Conservation (phyloP, 1,140 invertebrate genomes). For the Helicoverpa armigera region DNA sequence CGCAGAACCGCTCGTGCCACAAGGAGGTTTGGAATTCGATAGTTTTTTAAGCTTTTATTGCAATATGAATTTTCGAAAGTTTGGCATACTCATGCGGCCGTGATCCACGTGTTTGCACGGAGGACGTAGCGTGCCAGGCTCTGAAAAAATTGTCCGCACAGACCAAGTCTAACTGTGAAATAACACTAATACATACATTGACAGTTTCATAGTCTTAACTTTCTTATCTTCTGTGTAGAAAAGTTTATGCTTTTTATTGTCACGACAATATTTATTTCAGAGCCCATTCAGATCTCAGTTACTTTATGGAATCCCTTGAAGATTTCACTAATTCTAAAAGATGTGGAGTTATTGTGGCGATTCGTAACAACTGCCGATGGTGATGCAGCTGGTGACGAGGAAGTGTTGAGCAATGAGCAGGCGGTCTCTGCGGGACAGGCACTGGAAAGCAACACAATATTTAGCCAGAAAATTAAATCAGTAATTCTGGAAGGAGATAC, state of each 20-base stretch:
- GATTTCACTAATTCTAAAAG: conserved; percentile 90
- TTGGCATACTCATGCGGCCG: no score
- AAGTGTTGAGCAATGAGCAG: conserved; percentile 75
- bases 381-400: conserved; percentile 64
- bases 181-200: no score
- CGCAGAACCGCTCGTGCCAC: conserved; percentile 89
- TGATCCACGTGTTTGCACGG: no score
- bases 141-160: no score
- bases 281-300: conserved; percentile 93
- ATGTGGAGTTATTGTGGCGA: conserved; percentile 94
- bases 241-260: no score
- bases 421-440: conserved; percentile 71
- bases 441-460: conserved; percentile 77
- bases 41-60: no score
- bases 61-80: no score
- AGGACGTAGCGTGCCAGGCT: no score
- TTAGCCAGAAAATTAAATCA: conserved; percentile 76
- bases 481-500: conserved; percentile 77
- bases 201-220: no score
- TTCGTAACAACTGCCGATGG: conserved; percentile 87
- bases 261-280: conserved; percentile 83
- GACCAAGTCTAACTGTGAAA: no score
- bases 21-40: conserved; percentile 87
- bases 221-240: no score
- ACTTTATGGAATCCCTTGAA: conserved; percentile 93